Evolutionary conservation across 2,797 vertebrate species (phyloP), one percentile per base, ranked within the genome.

Genomic region (Silurus aristotelis): DNA sequence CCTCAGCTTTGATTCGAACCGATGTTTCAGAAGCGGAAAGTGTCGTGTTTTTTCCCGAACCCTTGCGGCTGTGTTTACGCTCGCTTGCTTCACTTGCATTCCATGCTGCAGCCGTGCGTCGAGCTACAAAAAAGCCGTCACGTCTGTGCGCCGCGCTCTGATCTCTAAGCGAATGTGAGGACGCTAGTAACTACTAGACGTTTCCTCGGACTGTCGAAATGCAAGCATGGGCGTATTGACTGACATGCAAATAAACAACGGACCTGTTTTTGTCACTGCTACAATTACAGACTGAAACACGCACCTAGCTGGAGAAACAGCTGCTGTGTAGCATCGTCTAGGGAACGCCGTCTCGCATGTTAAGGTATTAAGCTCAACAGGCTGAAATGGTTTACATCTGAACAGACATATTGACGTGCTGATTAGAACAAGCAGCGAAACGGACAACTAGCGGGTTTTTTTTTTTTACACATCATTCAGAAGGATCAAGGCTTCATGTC

Each of bases 241-340:
- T 82, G 88, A 90, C 87, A 77, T 72, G 80, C 48, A 63, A 81
- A 85, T 89, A 85, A 92, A 90, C 89, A 84, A 88, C 84, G 13
- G 38, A 60, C 55, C 20, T 48, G 87, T 88, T 85, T 87, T 87
- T 78, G 88, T 91, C 93, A 87, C 70, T 84, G 81, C 76, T 66
- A 58, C 71, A 84, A 76, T 70, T 83, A 89, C 81, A 81, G 84
- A 84, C 63, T 58, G 64, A 88, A 86, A 87, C 82, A 80, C 70
- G 81, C 52, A 61, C 14, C 7, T 48, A 14, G 68, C 14, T 2
- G 38, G 38, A 52, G 83, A 87, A 89, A 85, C 92, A 93, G 90
- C 92, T 93, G 89, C 25, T 87, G 85, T 90, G 92, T 88, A 92
- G 86, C 25, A 89, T 81, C 72, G 61, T 79, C 83, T 56, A 66